A percentile compares a stretch with the other conserved stretches of the same genome.
phyloP scores from a whole-genome alignment of 2,888 invertebrate genomes.

The Eupelmus urozonus region DNA sequence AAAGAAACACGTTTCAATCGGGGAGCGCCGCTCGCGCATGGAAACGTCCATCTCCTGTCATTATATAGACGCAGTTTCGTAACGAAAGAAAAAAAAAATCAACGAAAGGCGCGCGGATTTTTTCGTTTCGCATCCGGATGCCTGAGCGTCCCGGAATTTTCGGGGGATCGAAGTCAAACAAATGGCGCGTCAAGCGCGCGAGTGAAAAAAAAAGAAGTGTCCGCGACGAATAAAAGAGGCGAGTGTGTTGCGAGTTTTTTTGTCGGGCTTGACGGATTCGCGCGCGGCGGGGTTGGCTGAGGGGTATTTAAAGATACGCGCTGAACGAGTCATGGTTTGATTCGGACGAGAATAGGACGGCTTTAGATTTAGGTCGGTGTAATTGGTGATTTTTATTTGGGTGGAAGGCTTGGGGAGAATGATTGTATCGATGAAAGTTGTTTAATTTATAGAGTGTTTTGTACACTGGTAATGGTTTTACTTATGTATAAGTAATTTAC shows the following conservation, averaged over 20 bases:
- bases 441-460: too few species aligned
- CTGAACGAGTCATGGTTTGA: background rate
- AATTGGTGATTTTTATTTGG: too few species aligned
- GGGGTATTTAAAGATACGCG: conserved; percentile 28
- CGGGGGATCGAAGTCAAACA: conserved; percentile 39
- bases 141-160: conserved; percentile 1
- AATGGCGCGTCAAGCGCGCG: conserved; percentile 26
- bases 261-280: too few species aligned
- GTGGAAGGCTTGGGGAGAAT: too few species aligned
- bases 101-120: background rate
- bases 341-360: too few species aligned
- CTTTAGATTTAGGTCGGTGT: too few species aligned
- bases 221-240: background rate
- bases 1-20: conserved; percentile 46
- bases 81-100: conserved; percentile 15
- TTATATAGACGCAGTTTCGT: conserved; percentile 20
- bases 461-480: too few species aligned
- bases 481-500: too few species aligned
- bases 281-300: too few species aligned
- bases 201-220: background rate
- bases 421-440: too few species aligned
- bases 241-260: background rate
- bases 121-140: conserved; percentile 14
- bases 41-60: background rate
- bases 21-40: background rate